Conservation (phyloP, 2,113 vertebrate genomes). For the Eurystomus gularis region DNA sequence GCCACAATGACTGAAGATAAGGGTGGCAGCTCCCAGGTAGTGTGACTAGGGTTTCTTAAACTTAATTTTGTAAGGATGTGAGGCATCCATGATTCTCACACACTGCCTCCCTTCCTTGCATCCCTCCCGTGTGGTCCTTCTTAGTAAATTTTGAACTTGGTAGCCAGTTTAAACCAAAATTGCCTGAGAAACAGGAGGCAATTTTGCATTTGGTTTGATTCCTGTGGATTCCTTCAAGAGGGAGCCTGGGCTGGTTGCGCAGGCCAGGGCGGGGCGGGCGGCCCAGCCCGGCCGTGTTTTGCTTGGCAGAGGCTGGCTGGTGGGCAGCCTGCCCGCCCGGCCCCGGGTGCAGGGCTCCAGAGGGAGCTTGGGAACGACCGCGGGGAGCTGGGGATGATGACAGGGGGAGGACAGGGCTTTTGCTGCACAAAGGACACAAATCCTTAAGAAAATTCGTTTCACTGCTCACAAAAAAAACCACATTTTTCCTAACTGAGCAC, state of each 20-base stretch:
- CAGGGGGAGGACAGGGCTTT: neutral
- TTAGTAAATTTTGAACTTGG: neutral
- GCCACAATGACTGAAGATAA: neutral
- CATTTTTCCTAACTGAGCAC: neutral
- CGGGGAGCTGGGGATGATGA: too few species aligned
- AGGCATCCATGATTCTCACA: neutral
- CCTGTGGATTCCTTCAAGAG: neutral
- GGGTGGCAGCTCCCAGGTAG: neutral
- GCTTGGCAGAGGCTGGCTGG: neutral
- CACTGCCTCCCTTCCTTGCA: neutral
- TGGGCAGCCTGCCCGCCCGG: neutral
- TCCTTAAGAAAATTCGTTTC: neutral
- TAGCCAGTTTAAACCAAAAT: neutral
- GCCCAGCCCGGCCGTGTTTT: neutral
- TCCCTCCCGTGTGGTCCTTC: neutral
- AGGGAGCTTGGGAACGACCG: neutral
- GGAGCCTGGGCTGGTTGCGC: neutral
- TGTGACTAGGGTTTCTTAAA: neutral
- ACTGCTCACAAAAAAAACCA: neutral
- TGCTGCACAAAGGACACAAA: neutral
- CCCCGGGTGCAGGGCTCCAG: rapidly evolving
- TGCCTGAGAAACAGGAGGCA: neutral
- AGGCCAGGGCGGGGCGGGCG: neutral
- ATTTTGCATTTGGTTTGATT: neutral
- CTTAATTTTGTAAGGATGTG: neutral